Evolutionary conservation across 2,888 invertebrate genomes (phyloP).

Genomic region (Drosophila nigricruria): DNA sequence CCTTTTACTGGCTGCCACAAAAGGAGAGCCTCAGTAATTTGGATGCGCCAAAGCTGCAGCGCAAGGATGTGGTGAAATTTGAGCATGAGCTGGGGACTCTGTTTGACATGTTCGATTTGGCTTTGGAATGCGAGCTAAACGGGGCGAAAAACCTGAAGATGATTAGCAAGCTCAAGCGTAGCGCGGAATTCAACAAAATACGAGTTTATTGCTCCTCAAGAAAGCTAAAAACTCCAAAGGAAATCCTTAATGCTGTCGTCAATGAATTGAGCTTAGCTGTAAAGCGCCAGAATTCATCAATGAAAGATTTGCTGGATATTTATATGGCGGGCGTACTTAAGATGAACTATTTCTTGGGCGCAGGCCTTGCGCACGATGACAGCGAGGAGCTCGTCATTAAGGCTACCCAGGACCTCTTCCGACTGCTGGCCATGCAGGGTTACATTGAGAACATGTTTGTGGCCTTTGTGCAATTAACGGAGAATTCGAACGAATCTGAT

Average conservation of each 20-base stretch:
- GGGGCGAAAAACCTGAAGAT: conserved; percentile 72
- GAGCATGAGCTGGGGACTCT: conserved; percentile 66
- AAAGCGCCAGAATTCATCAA: conserved; percentile 57
- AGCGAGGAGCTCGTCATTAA: conserved; percentile 68
- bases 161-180: conserved; percentile 67
- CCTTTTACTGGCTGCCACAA: conserved; percentile 83
- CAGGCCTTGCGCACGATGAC: conserved; percentile 54
- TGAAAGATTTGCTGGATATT: conserved; percentile 74
- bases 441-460: conserved; percentile 82
- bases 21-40: conserved; percentile 72
- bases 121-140: conserved; percentile 68
- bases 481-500: conserved; percentile 65
- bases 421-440: conserved; percentile 79
- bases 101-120: conserved; percentile 79
- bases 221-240: conserved; percentile 46
- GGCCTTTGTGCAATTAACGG: conserved; percentile 76
- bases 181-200: conserved; percentile 68
- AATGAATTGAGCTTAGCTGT: conserved; percentile 60
- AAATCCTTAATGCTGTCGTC: conserved; percentile 51
- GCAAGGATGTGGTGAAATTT: conserved; percentile 72
- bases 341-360: conserved; percentile 80
- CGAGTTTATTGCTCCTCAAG: conserved; percentile 61
- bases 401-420: conserved; percentile 78
- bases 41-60: conserved; percentile 70
- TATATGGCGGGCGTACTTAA: conserved; percentile 72